phyloP scores from a whole-genome alignment of 23 tunicate genomes.

The Aplidium turbinatum region DNA sequence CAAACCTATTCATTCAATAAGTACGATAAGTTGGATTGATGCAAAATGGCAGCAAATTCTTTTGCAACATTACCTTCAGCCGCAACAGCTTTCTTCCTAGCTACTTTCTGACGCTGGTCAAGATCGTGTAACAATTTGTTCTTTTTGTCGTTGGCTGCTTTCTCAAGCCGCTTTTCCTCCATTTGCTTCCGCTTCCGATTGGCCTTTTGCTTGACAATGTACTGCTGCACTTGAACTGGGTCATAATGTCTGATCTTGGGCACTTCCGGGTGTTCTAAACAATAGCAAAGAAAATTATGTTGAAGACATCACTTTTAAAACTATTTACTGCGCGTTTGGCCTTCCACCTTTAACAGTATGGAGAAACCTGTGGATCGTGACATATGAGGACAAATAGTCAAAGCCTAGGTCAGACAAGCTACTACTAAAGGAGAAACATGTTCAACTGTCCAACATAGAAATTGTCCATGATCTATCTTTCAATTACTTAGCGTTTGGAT shows the following conservation, averaged over 20 bases:
- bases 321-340: too few relatives aligned
- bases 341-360: too few relatives aligned
- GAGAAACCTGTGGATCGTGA: too few relatives aligned
- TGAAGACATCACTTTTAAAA: neutral
- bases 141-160: constrained; percentile 45
- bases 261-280: neutral
- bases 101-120: constrained; percentile 64
- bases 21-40: too few relatives aligned
- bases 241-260: constrained; percentile 41
- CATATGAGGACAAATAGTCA: too few relatives aligned
- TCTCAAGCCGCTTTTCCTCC: constrained; percentile 31
- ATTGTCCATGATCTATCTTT: too few relatives aligned
- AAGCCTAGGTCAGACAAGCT: too few relatives aligned
- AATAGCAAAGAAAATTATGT: neutral
- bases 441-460: too few relatives aligned
- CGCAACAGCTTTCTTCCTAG: constrained; percentile 26
- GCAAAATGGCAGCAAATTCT: too few relatives aligned
- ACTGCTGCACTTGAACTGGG: constrained; percentile 53
- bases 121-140: constrained; percentile 46
- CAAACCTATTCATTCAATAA: too few relatives aligned
- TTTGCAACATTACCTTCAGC: constrained; percentile 25
- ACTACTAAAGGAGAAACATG: too few relatives aligned
- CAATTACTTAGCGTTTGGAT: too few relatives aligned
- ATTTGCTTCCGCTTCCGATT: constrained; percentile 45
- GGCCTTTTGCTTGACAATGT: constrained; percentile 73